A percentile compares a stretch with the other conserved stretches of the same genome.
Evolutionary conservation across 2,888 invertebrate genomes (phyloP).

Genomic region (Megastigmus dorsalis): DNA sequence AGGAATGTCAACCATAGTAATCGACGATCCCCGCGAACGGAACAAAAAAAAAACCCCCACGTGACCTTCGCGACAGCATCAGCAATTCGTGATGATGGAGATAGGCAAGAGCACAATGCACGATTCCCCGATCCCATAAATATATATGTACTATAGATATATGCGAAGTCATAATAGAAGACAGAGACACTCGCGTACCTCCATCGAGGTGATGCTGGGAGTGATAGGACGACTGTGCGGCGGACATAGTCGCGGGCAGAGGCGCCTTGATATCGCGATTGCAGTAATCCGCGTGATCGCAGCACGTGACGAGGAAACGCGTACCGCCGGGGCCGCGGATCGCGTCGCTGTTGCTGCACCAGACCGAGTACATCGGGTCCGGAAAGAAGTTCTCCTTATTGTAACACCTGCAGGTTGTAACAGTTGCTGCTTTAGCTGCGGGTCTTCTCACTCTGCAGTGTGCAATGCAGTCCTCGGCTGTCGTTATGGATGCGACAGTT

Average conservation of each 20-base stretch:
- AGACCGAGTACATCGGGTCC: constrained; percentile 68
- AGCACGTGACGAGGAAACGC: constrained; percentile 86
- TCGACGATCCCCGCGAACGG: no score
- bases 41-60: no score
- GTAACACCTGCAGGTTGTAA: constrained; percentile 73
- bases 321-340: constrained; percentile 73
- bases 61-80: not conserved
- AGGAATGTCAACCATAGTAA: no score
- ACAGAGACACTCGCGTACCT: constrained; percentile 63
- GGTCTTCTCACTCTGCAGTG: no score
- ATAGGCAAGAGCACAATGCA: not conserved
- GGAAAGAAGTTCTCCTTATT: constrained; percentile 71
- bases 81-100: not conserved
- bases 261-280: constrained; percentile 82
- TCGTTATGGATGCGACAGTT: no score
- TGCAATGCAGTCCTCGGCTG: no score
- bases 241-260: constrained; percentile 63
- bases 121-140: not conserved
- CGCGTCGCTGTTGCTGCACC: constrained; percentile 68
- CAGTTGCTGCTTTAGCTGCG: no score
- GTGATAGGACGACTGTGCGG: constrained; percentile 65
- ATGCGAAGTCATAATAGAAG: no score
- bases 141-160: no score
- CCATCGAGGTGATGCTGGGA: constrained; percentile 65
- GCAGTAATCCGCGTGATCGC: constrained; percentile 85